Conservation (phyloP, 2,797 vertebrate species). For the Smutsia temminckii region DNA sequence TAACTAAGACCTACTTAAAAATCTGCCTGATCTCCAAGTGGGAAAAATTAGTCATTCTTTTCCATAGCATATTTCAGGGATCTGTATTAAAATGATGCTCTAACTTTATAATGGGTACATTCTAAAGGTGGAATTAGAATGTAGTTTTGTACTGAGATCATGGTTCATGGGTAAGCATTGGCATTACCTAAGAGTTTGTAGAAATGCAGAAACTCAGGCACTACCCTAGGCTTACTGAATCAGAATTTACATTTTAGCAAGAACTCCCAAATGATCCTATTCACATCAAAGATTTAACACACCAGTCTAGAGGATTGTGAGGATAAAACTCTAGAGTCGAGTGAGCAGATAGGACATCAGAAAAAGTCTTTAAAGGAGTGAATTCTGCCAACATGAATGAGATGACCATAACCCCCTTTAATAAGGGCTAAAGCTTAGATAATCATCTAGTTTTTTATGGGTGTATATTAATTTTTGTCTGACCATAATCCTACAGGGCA, state of each 20-base stretch:
- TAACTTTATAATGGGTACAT: not conserved
- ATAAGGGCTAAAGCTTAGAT: not conserved
- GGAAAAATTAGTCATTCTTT: not conserved
- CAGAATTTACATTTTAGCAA: constrained; percentile 25
- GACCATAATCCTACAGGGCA: not conserved
- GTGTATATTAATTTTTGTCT: not conserved
- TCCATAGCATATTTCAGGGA: not conserved
- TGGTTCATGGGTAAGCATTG: not conserved
- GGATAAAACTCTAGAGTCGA: not conserved
- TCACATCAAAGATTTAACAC: not conserved
- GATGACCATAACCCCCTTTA: not conserved
- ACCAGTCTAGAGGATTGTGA: not conserved
- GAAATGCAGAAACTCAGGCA: not conserved
- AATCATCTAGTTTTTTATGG: not conserved
- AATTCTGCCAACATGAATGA: not conserved
- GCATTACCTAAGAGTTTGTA: not conserved
- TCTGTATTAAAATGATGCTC: not conserved
- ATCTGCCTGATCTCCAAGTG: not conserved
- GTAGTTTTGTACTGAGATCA: not conserved
- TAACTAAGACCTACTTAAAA: not conserved
- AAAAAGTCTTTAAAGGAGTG: not conserved
- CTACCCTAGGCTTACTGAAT: not conserved
- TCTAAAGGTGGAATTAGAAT: not conserved
- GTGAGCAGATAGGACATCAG: not conserved
- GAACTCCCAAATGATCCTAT: not conserved